A percentile compares a stretch with the other conserved stretches of the same genome.
These are phyloP conservation scores for Lophotriccus pileatus DNA, from an alignment of 2,797 vertebrate genomes.

Conservation along the genomic window DNA sequence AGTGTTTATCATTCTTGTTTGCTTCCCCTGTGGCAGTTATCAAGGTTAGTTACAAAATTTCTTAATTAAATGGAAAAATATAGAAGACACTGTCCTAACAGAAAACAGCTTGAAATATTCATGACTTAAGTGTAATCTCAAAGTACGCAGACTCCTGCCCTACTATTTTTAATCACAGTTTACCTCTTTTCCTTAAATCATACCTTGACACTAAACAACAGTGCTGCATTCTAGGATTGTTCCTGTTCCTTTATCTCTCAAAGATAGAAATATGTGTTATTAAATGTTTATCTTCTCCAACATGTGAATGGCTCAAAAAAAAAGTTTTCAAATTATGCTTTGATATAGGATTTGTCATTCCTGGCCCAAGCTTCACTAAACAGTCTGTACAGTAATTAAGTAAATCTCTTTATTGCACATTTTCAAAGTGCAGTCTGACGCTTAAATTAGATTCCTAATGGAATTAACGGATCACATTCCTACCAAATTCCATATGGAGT, in stretches of 20 bases:
- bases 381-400: background rate
- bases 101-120: slow-evolving; percentile 26
- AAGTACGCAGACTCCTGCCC: background rate
- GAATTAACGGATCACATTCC: background rate
- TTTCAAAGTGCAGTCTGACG: background rate
- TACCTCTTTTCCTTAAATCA: background rate
- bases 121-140: background rate
- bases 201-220: background rate
- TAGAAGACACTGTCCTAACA: background rate
- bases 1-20: slow-evolving; percentile 64
- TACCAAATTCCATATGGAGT: background rate
- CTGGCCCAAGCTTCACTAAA: background rate
- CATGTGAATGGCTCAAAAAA: background rate
- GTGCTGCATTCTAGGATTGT: background rate
- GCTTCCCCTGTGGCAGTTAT: slow-evolving; percentile 35
- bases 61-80: slow-evolving; percentile 50
- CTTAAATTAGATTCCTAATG: background rate
- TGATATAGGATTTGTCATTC: background rate
- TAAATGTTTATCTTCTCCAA: background rate
- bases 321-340: background rate
- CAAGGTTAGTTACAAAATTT: slow-evolving; percentile 51
- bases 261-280: background rate
- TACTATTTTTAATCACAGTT: background rate
- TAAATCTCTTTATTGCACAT: background rate
- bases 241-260: background rate